Base-by-base conservation (phyloP, 92 coral and sea anemone species). In the Zoanthus sansibaricus region DNA sequence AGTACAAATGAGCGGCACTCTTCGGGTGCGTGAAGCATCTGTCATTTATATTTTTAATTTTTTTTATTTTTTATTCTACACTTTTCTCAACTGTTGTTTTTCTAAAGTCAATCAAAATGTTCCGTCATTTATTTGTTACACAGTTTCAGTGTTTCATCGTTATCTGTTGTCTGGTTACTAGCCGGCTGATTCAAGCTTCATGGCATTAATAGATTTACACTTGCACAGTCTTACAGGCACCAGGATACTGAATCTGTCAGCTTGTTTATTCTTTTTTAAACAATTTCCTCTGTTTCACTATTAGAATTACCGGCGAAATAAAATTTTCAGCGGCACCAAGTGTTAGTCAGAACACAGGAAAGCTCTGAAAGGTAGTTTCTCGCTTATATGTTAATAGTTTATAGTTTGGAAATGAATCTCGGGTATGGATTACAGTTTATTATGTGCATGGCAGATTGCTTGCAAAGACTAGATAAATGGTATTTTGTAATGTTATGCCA, bases 121-220 rank as follows among this genome's bases (percentile, higher is more conserved):
- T 54, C 67, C 75, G 8, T 66, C 74, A 59, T 20, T 80, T 64
- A 44, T 37, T 47, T 67, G 62, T 80, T 20, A 46, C 73, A 20
- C 54, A 59, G 62, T 80, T 80, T 80, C 85, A 80, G 73, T 18
- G 72, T 78, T 78, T 78, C 82, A 78, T 62, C 73, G 55, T 37
- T 79, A 71, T 80, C 70, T 66, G 75, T 37, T 79, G 84, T 80
- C 70, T 46, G 75, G 73, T 66, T 25, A 64, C n/a, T 46, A 66
- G 37, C 66, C 52, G 54, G 83, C 72, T 2, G 42, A 78, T 75
- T 62, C 30, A 77, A 77, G 15, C 46, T 25, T n/a, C 7, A 16
- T 16, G 75, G 75, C 75, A 80, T 66, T 80, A 46, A 80, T 44
- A 47, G 75, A 80, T 80, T 80, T 80, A 21, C 62, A 20, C 7